Evolutionary conservation across 2,113 vertebrate species (phyloP), one percentile per base, ranked within the genome.

Genomic region (Coptodon bakossiorum): DNA sequence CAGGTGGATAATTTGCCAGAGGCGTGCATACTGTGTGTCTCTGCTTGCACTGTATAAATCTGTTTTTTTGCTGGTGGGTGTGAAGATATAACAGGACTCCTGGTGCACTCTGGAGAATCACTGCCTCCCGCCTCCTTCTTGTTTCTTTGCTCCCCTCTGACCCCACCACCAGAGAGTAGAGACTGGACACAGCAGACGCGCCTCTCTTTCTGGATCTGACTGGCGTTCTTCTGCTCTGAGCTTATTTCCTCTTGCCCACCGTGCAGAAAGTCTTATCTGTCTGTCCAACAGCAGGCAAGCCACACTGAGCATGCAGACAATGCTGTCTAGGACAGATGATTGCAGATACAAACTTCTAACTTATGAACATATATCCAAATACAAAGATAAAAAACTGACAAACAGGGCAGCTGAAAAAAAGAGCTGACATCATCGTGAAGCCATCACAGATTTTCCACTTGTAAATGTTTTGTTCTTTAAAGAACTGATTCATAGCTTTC

Each of bases 121-220:
- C 66, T 48, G 43, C 40, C 52, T 56, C 10, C 57, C 38, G 29
- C 50, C 38, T 76, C 48, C 63, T 29, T 6, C 87, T 87, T 36
- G 14, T 82, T 88, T 82, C 68, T 85, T 82, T 54, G 9, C 79
- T 53, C 83, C 82, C 54, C 59, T 54, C 66, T 66, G 85, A 91
- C 83, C 90, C 84, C 83, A 85, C 85, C 85, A 80, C 57, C 79
- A 84, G 83, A 59, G 57, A 93, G 83, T 91, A 86, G 81, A 90
- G 86, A 93, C 92, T 92, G 93, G 92, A 93, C 84, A 85, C 57
- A 78, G 86, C 80, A 88, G 89, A 76, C 61, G 80, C 29, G 57
- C 68, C 81, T 86, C 78, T 90, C 80, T 54, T 71, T 86, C 87
- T 82, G 66, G 73, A 61, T 88, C 83, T 89, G 84, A 50, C 76